Base-by-base conservation (phyloP, 2,113 vertebrate genomes). In the Embiotoca jacksoni region DNA sequence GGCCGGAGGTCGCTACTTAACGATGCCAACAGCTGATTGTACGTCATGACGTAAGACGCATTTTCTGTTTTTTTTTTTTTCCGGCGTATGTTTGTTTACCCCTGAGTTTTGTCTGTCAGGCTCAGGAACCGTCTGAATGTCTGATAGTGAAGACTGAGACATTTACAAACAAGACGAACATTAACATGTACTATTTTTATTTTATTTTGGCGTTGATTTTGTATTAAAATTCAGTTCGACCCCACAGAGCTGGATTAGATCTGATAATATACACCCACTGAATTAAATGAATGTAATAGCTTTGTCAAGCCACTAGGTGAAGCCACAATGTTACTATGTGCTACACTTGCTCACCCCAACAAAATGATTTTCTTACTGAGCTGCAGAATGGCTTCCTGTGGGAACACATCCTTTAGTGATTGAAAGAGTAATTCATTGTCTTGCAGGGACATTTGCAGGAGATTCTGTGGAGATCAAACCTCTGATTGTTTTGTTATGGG, bases 21-120 rank as follows among this genome's bases (percentile, higher is more conserved):
- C 70, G 15, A 13, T 41, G 72, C 71, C 61, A 68, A 88, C 89
- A 91, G 89, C 85, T 89, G 89, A 81, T 71, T 13, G 7, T 78
- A 75, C 89, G 92, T 90, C 35, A 70, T 81, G 85, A 90, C 92
- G 91, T 66, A n/a, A 15, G 0, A 81, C 70, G 81, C 6, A 35
- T 23, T 23, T 23, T 23, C 23, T 23, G 23, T 23, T 23, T 23
- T 23, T 23, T 23, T 23, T 23, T 23, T 23, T 23, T n/a, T n/a
- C n/a, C 23, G 23, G 23, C 23, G 23, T 23, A 23, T 23, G 23
- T 23, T 23, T 23, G 23, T 23, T 23, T 23, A 23, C 23, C 73
- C 82, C 79, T 36, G 66, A 32, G 30, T 30, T 10, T 11, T 0
- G 52, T 77, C 80, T 85, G 15, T 16, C 60, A 88, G 85, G 80